Evolutionary conservation across 2,888 invertebrate species (phyloP), one percentile per base, ranked within the genome.

Genomic region (Drosophila neotestacea): DNA sequence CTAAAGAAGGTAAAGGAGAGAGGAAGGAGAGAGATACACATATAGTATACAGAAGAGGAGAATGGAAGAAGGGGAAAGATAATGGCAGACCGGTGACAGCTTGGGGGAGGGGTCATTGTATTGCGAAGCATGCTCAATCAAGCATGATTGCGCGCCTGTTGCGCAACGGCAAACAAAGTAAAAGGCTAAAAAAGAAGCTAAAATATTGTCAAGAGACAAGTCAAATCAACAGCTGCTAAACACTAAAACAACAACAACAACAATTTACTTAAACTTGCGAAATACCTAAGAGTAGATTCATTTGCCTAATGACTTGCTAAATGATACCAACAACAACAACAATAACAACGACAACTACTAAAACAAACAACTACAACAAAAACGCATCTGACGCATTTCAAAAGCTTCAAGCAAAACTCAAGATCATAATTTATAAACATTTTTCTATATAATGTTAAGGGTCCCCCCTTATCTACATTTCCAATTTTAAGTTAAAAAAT

Each of bases 261-360:
- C 38, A 16, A 61, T 41, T 46, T 38, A 68, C 55, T 60, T 47
- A 10, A 64, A 73, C 59, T 71, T 76, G 80, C 58, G 66, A 80
- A 78, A 85, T 77, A 51, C 69, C 73, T 70, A 6, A 58, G 13
- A 65, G 11, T 44, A 16, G 41, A 73, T 59, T 55, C 48, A 38
- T 70, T 50, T 79, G 58, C 60, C 67, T 79, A 77, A 82, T 79
- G 67, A 68, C 71, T 73, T 77, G 85, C 88, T 77, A 88, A 88
- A 68, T 55, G 41, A 34, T 52, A 62, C 42, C 30, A 54, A 44
- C 48, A 80, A 69, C 60, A 67, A 41, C 41, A 27, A 39, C 39
- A 9, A 42, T 11, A 22, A 27, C 2, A 10, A n/a, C 2, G 6
- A 13, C n/a, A 6, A 39, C n/a, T n/a, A 13, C 38, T 22, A 60